Evolutionary conservation across 1,140 invertebrate genomes (phyloP).

Genomic region (Drosophila sturtevanti): DNA sequence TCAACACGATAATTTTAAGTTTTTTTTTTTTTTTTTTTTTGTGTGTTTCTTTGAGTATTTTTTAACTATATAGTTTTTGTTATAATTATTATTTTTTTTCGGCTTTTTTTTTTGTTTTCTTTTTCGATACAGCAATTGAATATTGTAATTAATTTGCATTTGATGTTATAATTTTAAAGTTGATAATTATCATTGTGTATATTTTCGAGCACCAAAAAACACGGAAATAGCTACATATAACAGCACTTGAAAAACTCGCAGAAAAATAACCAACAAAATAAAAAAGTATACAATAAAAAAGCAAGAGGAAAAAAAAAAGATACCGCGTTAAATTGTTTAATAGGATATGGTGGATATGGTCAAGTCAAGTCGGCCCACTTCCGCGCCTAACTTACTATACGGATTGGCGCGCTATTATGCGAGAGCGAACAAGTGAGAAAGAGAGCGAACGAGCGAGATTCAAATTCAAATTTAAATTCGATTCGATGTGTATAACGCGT

Average conservation of each 20-base stretch:
- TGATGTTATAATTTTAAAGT: constrained; percentile 49
- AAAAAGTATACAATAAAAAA: constrained; percentile 12
- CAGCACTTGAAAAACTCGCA: constrained; percentile 13
- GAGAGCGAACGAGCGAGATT: neutral
- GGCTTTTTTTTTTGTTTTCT: constrained; percentile 22
- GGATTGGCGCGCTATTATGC: neutral
- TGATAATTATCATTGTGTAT: constrained; percentile 35
- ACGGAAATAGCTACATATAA: constrained; percentile 63
- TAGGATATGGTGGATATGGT: constrained; percentile 6
- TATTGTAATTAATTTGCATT: constrained; percentile 69
- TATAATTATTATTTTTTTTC: neutral
- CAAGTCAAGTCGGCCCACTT: constrained; percentile 15
- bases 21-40: no score
- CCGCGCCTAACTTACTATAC: constrained; percentile 14
- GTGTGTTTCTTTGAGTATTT: constrained; percentile 11
- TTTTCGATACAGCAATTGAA: constrained; percentile 18
- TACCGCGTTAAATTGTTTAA: constrained; percentile 14
- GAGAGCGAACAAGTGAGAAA: neutral
- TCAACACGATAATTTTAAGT: constrained; percentile 1
- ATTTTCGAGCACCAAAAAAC: constrained; percentile 45
- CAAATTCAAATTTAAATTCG: constrained; percentile 17
- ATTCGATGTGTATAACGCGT: constrained; percentile 45
- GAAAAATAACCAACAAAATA: neutral
- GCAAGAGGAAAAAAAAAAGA: constrained; percentile 27
- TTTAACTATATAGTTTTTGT: no score